Evolutionary conservation across 2,888 invertebrate species (phyloP), one percentile per base, ranked within the genome.

Genomic region (Zaprionus bogoriensis): DNA sequence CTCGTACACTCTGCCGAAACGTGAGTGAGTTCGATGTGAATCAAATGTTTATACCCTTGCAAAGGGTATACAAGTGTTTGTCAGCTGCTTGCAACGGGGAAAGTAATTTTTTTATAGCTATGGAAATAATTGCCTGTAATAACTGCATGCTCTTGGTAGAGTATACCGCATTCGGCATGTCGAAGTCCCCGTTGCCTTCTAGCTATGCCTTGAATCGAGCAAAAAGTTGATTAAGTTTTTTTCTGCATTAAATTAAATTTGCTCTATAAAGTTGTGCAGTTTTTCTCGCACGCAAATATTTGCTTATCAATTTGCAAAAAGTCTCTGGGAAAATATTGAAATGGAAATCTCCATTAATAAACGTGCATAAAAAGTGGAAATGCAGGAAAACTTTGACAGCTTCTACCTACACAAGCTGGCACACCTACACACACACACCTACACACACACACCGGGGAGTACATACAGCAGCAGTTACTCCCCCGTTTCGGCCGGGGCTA

Each of bases 321-420:
- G 20, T 9, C 53, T 42, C 54, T 45, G 5, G 23, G 38, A 48
- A 44, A 45, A 44, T 48, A 45, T 27, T 28, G 22, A 41, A 38
- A 63, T 51, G 41, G 47, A 54, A 75, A 12, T 44, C 6, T 45
- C 7, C 27, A 47, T 53, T 57, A 48, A 67, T 50, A 45, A 47
- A 1, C 38, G 19, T 48, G 39, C 38, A 51, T 51, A 58, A 64
- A 54, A 54, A 62, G 38, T 50, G 27, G 17, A 69, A 62, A 59
- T 81, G 67, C 62, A 67, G 55, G 14, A n/a, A 77, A 82, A 74
- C 74, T 82, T 82, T 67, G 30, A 32, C 48, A 68, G 59, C 60
- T 46, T 46, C 51, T 36, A 54, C 36, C 23, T 6, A 12, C n/a
- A n/a, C n/a, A n/a, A n/a, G 39, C 17, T 19, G 30, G 41, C 23